Evolutionary conservation across 2,113 vertebrate genomes (phyloP), one percentile per base, ranked within the genome.

Genomic region (Lophochroa leadbeateri): DNA sequence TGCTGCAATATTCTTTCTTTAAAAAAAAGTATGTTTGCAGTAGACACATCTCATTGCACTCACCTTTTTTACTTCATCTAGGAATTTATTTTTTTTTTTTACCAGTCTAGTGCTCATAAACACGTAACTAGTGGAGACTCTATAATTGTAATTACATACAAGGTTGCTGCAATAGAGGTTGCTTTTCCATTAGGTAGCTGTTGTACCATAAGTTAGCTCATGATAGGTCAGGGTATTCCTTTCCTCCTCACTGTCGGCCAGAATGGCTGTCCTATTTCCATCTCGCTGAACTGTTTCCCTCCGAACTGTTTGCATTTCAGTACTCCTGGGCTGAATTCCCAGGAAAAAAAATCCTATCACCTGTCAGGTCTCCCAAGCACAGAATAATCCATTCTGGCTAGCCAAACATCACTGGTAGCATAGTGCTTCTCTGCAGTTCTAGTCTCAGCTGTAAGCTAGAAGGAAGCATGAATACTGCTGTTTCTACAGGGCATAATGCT

Each of bases 351-450:
- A 21, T 58, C 8, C 4, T 63, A 7, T 41, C 3, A 39, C 14
- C 17, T n/a, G 0, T 11, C 13, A n/a, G 23, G 7, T 58, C 25
- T 82, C 27, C 39, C 17, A 72, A 69, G 28, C 18, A 50, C 23
- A 25, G 9, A 14, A 37, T 35, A n/a, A 70, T 35, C 49, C 17
- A 5, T 35, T 57, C 33, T 33, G 29, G 35, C 20, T 77, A 27
- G 57, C 9, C 20, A 77, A n/a, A 47, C 3, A 28, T 29, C 5
- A 47, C 24, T 0, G 1, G 14, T 52, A 17, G 21, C 0, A 0
- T 16, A 67, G 13, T 0, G 0, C 4, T 79, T 70, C 55, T 69
- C 35, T 35, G n/a, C 27, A 17, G 18, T 39, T 70, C 27, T 33
- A 27, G 21, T 37, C 20, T 20, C 14, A 31, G 8, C 3, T 41